These are phyloP conservation scores for Gymnocheta viridis DNA, from an alignment of 2,888 invertebrate genomes.

Conservation along the genomic window DNA sequence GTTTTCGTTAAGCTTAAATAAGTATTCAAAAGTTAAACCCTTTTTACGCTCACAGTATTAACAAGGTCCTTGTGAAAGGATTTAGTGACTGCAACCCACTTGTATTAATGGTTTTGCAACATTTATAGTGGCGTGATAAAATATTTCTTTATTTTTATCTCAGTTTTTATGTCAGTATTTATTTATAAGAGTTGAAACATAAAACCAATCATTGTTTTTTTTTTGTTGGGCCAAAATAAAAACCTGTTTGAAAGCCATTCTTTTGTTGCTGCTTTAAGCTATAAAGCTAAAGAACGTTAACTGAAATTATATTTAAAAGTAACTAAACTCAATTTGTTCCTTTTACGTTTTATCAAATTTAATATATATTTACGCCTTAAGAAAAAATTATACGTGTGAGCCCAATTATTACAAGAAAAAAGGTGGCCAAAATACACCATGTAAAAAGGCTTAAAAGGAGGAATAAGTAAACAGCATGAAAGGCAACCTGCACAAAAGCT, in stretches of 20 bases:
- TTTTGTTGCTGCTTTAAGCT: background rate
- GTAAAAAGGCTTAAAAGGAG: too few species aligned
- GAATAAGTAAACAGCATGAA: too few species aligned
- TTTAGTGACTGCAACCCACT: slow-evolving; percentile 13
- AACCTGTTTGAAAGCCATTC: background rate
- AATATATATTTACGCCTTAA: background rate
- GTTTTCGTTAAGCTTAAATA: slow-evolving; percentile 23
- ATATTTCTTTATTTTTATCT: background rate
- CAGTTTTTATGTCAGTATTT: background rate
- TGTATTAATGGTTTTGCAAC: slow-evolving; percentile 26
- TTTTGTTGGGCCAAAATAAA: background rate
- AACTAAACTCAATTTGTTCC: background rate
- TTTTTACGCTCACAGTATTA: background rate
- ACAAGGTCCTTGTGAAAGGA: slow-evolving; percentile 23
- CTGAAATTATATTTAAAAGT: background rate
- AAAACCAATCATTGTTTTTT: slow-evolving; percentile 44
- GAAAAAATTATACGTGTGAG: too few species aligned
- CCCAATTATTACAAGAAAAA: too few species aligned
- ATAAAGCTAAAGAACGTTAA: background rate
- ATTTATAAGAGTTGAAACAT: background rate
- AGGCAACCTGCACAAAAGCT: too few species aligned
- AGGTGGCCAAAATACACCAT: too few species aligned
- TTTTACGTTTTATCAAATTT: background rate
- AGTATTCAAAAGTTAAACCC: slow-evolving; percentile 16
- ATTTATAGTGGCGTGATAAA: background rate